phyloP scores from a whole-genome alignment of 2,888 invertebrate genomes.

The Plutella xylostella region DNA sequence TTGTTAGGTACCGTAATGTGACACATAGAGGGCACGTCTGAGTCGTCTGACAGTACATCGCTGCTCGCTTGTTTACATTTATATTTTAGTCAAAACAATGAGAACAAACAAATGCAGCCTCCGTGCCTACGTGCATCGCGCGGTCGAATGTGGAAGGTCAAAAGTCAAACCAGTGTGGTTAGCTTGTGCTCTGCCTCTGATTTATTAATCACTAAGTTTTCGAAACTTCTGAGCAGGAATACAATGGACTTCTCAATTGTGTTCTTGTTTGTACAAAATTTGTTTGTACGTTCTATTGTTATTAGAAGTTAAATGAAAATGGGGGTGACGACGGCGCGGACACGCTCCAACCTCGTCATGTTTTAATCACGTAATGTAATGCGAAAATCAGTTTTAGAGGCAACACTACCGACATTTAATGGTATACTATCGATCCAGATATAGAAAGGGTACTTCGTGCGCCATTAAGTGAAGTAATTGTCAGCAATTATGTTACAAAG shows the following conservation, averaged over 20 bases:
- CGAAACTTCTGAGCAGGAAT: no score
- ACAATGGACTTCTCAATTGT: no score
- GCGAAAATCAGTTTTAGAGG: slow-evolving; percentile 45
- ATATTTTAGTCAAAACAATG: no score
- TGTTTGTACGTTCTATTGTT: slow-evolving; percentile 1
- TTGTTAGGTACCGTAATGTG: no score
- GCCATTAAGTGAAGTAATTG: slow-evolving; percentile 52
- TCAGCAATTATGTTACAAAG: slow-evolving; percentile 51
- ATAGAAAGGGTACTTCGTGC: slow-evolving; percentile 50
- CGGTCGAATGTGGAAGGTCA: slow-evolving; percentile 27
- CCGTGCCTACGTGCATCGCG: no score
- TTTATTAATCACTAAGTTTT: slow-evolving; percentile 4
- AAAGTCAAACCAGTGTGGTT: slow-evolving; percentile 4
- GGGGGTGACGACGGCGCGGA: slow-evolving; percentile 43
- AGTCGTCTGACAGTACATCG: no score
- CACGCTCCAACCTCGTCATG: slow-evolving; percentile 28
- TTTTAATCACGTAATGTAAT: slow-evolving; percentile 42
- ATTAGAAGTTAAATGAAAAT: slow-evolving; percentile 26
- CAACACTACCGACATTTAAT: slow-evolving; percentile 47
- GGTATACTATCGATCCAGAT: slow-evolving; percentile 62
- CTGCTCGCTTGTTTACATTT: no score
- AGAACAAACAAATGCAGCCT: no score
- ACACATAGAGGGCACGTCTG: no score
- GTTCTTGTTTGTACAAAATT: no score
- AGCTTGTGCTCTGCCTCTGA: not conserved